Percentiles rank a stretch among this genome's conserved stretches.
Conservation (phyloP, 37 sponge, comb jelly and placozoan species). For the Dysidea cf. avara region DNA sequence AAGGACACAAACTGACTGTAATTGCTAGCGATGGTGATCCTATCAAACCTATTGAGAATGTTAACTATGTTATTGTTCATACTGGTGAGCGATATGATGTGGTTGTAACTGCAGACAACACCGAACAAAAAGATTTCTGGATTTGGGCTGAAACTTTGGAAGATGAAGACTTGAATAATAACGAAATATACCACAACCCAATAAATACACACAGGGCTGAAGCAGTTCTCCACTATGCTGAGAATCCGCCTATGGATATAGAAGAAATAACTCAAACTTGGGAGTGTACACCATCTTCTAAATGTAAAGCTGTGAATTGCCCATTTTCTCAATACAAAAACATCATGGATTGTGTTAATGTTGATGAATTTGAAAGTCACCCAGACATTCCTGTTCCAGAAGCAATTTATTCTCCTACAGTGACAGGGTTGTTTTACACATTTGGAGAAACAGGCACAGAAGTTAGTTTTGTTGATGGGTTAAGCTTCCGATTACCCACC, state of each 20-base stretch:
- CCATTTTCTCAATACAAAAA: too few species aligned
- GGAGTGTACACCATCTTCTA: too few species aligned
- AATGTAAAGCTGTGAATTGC: slow-evolving; percentile 66
- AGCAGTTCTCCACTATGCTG: slow-evolving; percentile 38
- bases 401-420: too few species aligned
- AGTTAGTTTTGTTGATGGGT: too few species aligned
- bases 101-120: slow-evolving; percentile 17
- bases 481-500: too few species aligned
- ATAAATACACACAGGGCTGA: slow-evolving; percentile 14
- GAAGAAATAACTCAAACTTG: too few species aligned
- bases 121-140: slow-evolving; percentile 20
- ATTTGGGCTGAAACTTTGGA: slow-evolving; percentile 48
- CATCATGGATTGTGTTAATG: too few species aligned
- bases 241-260: too few species aligned
- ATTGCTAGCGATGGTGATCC: slow-evolving; percentile 56
- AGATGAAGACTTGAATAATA: not conserved
- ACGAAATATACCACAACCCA: not conserved
- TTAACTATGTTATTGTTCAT: slow-evolving; percentile 47
- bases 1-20: slow-evolving; percentile 41
- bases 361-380: too few species aligned
- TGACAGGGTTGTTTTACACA: too few species aligned
- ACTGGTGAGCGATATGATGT: slow-evolving; percentile 65
- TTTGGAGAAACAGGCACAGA: too few species aligned
- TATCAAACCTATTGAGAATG: slow-evolving; percentile 17
- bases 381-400: too few species aligned